Evolutionary conservation across 1,140 invertebrate species (phyloP).

Genomic region (Polypedilum vanderplanki): DNA sequence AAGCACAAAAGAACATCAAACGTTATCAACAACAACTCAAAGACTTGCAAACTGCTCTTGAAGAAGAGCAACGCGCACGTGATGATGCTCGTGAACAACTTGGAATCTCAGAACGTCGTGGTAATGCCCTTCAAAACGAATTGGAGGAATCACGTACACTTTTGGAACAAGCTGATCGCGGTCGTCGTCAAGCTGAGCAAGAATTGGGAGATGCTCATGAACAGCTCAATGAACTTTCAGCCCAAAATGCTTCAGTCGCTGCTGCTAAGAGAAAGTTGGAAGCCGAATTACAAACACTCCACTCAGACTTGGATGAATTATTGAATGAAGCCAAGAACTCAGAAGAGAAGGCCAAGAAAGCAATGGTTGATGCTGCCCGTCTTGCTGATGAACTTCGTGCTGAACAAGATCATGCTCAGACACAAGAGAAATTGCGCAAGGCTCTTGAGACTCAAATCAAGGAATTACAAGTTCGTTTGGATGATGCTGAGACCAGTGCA

Average conservation of each 20-base stretch:
- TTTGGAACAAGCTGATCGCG: conserved; percentile 93
- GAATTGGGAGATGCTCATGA: conserved; percentile 95
- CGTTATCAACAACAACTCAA: conserved; percentile 95
- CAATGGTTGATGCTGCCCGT: conserved; percentile 94
- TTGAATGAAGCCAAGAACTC: conserved; percentile 93
- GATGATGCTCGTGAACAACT: conserved; percentile 95
- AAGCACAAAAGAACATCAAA: conserved; percentile 99
- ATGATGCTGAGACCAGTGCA: conserved; percentile 93
- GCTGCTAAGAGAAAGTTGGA: conserved; percentile 98
- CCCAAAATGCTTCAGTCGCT: conserved; percentile 84
- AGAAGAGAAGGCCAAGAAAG: conserved; percentile 96
- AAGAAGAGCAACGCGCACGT: conserved; percentile 94
- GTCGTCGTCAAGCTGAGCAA: conserved; percentile 91
- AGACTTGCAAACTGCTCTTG: conserved; percentile 87
- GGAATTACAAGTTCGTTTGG: conserved; percentile 92
- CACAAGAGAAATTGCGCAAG: conserved; percentile 97
- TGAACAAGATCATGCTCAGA: conserved; percentile 97
- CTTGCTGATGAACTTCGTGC: conserved; percentile 96
- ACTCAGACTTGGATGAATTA: conserved; percentile 94
- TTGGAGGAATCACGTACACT: conserved; percentile 92
- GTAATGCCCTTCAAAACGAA: conserved; percentile 90
- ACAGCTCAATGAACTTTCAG: conserved; percentile 90
- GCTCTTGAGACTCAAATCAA: conserved; percentile 95
- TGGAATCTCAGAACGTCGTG: conserved; percentile 91
- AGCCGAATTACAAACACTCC: conserved; percentile 91